Conservation (phyloP, 2,888 invertebrate genomes). For the Luffia ferchaultella region DNA sequence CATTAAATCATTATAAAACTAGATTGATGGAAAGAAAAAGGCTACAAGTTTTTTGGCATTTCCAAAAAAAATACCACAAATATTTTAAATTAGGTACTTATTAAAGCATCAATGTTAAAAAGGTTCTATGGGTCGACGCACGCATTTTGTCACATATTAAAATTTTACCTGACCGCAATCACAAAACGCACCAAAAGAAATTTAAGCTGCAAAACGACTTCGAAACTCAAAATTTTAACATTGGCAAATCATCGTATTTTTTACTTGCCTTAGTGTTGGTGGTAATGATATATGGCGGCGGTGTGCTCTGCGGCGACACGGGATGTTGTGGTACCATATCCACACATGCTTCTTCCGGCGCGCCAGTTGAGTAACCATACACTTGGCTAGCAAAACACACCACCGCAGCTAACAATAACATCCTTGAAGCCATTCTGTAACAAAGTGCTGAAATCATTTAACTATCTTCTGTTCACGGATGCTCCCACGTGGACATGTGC, state of each 20-base stretch:
- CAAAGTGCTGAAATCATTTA: neutral
- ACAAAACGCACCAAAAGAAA: no score
- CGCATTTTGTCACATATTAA: no score
- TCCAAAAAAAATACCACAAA: no score
- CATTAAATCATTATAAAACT: no score
- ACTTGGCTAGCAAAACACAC: slow-evolving; percentile 27
- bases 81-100: no score
- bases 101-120: no score
- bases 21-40: no score
- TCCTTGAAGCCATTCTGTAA: slow-evolving; percentile 11
- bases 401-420: slow-evolving; percentile 16
- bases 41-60: no score
- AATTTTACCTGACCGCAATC: no score
- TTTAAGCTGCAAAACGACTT: neutral
- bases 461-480: no score
- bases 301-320: slow-evolving; percentile 57
- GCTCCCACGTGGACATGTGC: no score
- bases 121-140: no score
- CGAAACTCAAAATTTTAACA: neutral
- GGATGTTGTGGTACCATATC: slow-evolving; percentile 75
- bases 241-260: slow-evolving; percentile 22
- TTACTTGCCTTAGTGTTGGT: slow-evolving; percentile 46
- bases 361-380: slow-evolving; percentile 69
- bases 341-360: slow-evolving; percentile 69
- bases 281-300: slow-evolving; percentile 67